phyloP scores from a whole-genome alignment of 2,113 vertebrate species.

The Vanacampus margaritifer region DNA sequence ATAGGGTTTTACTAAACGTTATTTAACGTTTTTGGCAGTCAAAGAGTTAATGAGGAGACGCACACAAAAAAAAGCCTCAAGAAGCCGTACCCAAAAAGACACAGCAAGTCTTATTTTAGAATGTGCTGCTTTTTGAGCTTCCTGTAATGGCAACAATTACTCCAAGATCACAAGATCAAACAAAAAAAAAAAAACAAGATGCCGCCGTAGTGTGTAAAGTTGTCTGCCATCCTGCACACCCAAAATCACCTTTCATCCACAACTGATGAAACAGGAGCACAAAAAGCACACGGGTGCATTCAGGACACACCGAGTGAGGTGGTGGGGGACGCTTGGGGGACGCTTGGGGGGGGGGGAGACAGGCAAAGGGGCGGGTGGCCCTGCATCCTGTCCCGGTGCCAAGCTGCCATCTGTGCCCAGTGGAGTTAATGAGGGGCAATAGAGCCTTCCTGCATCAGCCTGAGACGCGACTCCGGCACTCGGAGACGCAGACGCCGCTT shows the following conservation, averaged over 20 bases:
- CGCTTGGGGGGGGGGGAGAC: too few species aligned
- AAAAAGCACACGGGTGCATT: background rate
- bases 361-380: conserved; percentile 31
- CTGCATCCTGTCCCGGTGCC: conserved; percentile 51
- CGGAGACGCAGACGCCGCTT: too few species aligned
- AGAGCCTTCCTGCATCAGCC: conserved; percentile 49
- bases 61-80: background rate
- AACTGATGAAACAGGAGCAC: conserved; percentile 21
- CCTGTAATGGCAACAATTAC: background rate
- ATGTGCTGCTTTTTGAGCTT: background rate
- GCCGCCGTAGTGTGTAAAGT: conserved; percentile 4
- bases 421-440: conserved; percentile 72
- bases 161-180: background rate
- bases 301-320: conserved; percentile 37
- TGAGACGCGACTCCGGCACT: conserved; percentile 53
- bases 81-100: background rate
- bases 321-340: conserved; percentile 12
- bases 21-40: too few species aligned
- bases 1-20: too few species aligned
- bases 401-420: conserved; percentile 68
- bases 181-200: background rate
- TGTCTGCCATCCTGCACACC: background rate
- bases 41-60: too few species aligned
- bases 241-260: conserved; percentile 36
- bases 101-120: background rate